Conservation (phyloP, 2,113 vertebrate species). For the Nothobranchius furzeri region DNA sequence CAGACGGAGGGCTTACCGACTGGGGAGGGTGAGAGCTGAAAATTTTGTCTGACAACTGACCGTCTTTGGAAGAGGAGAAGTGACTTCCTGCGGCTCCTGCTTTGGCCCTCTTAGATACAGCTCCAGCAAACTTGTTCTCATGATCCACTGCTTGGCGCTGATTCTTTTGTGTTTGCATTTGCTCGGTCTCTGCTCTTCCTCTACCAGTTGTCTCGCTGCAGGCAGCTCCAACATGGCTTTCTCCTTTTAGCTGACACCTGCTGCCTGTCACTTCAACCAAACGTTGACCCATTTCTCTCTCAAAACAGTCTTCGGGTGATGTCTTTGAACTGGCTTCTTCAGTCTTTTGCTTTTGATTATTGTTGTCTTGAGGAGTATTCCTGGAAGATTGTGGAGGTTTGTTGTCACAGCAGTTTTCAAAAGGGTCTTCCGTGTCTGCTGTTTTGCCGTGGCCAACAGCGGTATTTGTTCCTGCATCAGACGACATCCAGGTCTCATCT, state of each 20-base stretch:
- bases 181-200: conserved; percentile 33
- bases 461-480: conserved; percentile 14
- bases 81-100: not conserved
- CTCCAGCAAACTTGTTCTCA: conserved; percentile 49
- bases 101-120: conserved; percentile 45
- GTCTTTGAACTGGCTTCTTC: conserved; percentile 15
- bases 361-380: conserved; percentile 12
- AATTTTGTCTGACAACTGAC: conserved; percentile 12
- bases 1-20: not conserved
- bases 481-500: conserved; percentile 41
- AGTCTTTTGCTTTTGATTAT: conserved; percentile 14
- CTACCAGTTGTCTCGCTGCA: conserved; percentile 46
- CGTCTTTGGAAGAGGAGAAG: conserved; percentile 18
- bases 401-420: not conserved
- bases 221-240: conserved; percentile 35
- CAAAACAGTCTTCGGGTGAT: conserved; percentile 31
- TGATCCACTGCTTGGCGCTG: not conserved
- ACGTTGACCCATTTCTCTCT: conserved; percentile 45
- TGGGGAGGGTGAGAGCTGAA: conserved; percentile 6
- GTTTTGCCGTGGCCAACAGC: not conserved
- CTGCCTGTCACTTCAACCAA: conserved; percentile 66
- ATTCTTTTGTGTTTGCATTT: conserved; percentile 6
- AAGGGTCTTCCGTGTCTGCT: conserved; percentile 2
- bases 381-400: conserved; percentile 9
- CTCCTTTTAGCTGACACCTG: conserved; percentile 72